Conservation (phyloP, 2,888 invertebrate genomes). For the Mechanitis messenoides region DNA sequence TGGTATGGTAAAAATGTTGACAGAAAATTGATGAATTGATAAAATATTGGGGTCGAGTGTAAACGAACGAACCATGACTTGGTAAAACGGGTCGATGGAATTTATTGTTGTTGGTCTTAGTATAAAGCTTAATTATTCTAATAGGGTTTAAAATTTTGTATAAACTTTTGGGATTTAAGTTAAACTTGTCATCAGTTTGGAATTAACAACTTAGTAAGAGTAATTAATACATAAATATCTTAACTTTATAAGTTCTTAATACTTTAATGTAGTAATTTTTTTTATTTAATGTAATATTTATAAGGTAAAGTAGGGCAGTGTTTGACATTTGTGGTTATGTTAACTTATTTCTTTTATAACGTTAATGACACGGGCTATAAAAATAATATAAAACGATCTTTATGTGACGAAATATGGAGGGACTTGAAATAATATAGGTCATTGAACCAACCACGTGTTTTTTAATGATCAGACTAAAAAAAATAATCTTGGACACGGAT, state of each 20-base stretch:
- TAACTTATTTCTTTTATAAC: too few species aligned
- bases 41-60: constrained; percentile 25
- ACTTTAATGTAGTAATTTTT: too few species aligned
- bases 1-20: constrained; percentile 22
- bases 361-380: background rate
- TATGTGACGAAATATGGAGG: background rate
- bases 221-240: too few species aligned
- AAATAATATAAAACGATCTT: background rate
- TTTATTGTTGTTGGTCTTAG: constrained; percentile 14
- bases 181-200: too few species aligned
- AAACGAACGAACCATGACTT: constrained; percentile 25
- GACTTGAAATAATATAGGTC: constrained; percentile 16
- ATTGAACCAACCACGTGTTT: constrained; percentile 17
- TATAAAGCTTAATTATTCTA: too few species aligned
- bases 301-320: too few species aligned
- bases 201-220: too few species aligned
- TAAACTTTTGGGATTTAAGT: too few species aligned
- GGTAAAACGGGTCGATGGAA: constrained; percentile 23
- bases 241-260: too few species aligned
- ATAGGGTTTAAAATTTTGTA: too few species aligned
- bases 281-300: too few species aligned
- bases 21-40: constrained; percentile 28
- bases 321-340: too few species aligned
- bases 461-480: constrained; percentile 18
- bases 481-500: constrained; percentile 16